A percentile compares a stretch with the other conserved stretches of the same genome.
These are phyloP conservation scores for Manis pentadactyla DNA, from an alignment of 2,797 vertebrate species.

Conservation along the genomic window DNA sequence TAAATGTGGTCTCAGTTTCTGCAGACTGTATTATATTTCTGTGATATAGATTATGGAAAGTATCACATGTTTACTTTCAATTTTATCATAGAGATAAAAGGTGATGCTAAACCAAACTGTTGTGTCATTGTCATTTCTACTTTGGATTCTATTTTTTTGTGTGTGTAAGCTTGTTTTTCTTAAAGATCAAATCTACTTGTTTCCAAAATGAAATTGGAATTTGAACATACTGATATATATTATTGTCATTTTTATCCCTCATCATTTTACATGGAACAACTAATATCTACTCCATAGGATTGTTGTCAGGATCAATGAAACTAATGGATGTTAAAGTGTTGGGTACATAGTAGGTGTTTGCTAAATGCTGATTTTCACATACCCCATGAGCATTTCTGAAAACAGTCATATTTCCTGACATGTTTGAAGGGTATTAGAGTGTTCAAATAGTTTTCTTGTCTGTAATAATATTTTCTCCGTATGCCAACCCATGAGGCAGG, in stretches of 20 bases:
- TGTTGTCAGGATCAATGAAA: constrained; percentile 49
- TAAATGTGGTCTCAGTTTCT: constrained; percentile 36
- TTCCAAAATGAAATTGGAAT: constrained; percentile 56
- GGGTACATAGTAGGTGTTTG: background rate
- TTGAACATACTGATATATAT: constrained; percentile 8
- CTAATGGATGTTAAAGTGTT: constrained; percentile 19
- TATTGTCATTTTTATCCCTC: constrained; percentile 20
- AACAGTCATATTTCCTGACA: background rate
- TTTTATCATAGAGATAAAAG: constrained; percentile 32
- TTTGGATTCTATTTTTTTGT: background rate
- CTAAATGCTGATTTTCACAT: constrained; percentile 1
- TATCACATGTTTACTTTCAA: background rate
- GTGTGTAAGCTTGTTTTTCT: constrained; percentile 40
- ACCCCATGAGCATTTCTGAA: constrained; percentile 30
- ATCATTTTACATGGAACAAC: constrained; percentile 21
- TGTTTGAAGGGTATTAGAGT: background rate
- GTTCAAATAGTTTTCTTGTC: constrained; percentile 44
- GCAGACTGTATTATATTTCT: background rate
- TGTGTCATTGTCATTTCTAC: constrained; percentile 33
- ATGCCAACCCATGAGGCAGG: background rate
- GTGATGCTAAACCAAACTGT: constrained; percentile 16
- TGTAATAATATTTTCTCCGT: constrained; percentile 43
- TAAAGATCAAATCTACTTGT: constrained; percentile 49
- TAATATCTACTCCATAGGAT: background rate
- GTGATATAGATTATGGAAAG: constrained; percentile 6